These are phyloP conservation scores for Drosophila nigrodunni DNA, from an alignment of 1,140 invertebrate genomes.

Conservation along the genomic window DNA sequence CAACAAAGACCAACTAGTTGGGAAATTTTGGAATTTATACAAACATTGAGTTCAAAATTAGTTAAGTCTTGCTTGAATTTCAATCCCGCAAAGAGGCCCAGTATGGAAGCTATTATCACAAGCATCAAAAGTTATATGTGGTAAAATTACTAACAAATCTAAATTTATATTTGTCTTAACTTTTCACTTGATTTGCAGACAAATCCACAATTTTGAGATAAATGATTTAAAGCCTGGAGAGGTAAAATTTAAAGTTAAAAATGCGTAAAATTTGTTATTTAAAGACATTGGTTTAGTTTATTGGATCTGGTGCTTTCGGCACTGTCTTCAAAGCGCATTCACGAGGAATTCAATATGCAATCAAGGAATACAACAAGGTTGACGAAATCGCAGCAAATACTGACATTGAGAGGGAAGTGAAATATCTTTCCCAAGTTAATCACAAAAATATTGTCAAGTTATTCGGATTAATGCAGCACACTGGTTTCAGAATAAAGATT, in stretches of 20 bases:
- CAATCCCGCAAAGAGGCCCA: not conserved
- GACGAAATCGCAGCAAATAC: not conserved
- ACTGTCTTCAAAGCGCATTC: not conserved
- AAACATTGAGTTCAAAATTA: too few relatives aligned
- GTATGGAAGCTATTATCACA: not conserved
- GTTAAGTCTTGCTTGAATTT: not conserved
- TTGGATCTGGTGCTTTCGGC: not conserved
- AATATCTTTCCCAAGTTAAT: not conserved
- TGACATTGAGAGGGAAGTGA: not conserved
- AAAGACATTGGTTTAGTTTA: not conserved
- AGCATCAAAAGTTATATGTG: not conserved
- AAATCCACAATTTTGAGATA: not conserved
- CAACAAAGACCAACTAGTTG: not conserved
- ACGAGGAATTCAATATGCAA: not conserved
- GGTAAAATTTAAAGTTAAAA: not conserved
- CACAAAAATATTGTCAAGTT: slow-evolving; percentile 20
- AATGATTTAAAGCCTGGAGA: not conserved
- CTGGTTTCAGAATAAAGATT: not conserved
- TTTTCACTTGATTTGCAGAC: not conserved
- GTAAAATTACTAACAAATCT: not conserved
- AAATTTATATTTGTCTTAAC: not conserved
- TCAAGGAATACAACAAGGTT: not conserved
- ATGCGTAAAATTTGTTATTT: not conserved
- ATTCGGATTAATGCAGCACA: not conserved
- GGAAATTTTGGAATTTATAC: too few relatives aligned